phyloP scores from a whole-genome alignment of 2,888 invertebrate species.

The Dorcus parallelipipedus region DNA sequence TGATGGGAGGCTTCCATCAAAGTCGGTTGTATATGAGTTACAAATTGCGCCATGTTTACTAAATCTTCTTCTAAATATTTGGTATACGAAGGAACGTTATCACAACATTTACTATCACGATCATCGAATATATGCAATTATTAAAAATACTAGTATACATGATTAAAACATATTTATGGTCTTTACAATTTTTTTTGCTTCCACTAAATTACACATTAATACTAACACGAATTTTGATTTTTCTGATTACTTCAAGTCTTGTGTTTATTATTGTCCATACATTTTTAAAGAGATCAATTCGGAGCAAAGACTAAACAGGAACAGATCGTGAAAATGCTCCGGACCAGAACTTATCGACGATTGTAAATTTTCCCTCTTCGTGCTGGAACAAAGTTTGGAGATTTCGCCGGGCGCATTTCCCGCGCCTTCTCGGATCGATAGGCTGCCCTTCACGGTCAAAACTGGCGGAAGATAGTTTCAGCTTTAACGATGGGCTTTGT shows the following conservation, averaged over 20 bases:
- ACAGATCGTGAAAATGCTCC: conserved; percentile 25
- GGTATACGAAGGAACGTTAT: too few species aligned
- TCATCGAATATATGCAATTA: not conserved
- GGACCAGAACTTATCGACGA: conserved; percentile 28
- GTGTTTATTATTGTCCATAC: conserved; percentile 9
- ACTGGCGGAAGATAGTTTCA: conserved; percentile 34
- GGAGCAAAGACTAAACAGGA: conserved; percentile 14
- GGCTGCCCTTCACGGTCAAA: conserved; percentile 34
- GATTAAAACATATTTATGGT: conserved; percentile 1
- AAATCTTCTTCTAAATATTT: too few species aligned
- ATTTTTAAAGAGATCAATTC: conserved; percentile 6
- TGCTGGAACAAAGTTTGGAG: conserved; percentile 41
- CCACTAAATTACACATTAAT: not conserved
- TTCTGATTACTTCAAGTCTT: conserved; percentile 3
- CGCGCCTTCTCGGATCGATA: conserved; percentile 40
- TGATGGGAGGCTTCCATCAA: conserved; percentile 58
- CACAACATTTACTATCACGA: too few species aligned
- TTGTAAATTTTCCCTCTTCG: conserved; percentile 30
- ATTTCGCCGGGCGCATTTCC: conserved; percentile 32
- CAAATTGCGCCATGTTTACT: conserved; percentile 55
- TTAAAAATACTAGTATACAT: too few species aligned
- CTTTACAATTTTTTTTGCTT: conserved; percentile 1
- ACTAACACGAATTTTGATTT: not conserved
- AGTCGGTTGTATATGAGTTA: conserved; percentile 58
- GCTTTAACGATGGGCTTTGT: conserved; percentile 15